Base-by-base conservation (phyloP, 1,140 invertebrate species). In the Drosophila setifemur region DNA sequence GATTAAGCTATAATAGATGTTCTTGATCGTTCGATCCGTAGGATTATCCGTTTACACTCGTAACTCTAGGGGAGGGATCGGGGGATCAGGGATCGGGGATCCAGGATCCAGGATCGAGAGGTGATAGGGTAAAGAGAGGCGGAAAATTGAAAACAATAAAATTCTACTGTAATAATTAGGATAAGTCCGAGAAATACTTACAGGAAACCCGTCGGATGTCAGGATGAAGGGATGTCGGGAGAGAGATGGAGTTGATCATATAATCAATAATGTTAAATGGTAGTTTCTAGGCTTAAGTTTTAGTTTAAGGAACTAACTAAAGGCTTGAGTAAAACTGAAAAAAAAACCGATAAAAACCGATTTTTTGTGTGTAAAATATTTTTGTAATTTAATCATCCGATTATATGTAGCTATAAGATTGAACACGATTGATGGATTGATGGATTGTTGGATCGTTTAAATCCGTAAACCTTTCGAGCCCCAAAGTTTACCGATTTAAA, bases 401-500 rank as follows among this genome's bases (percentile, higher is more conserved):
- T 39, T 68, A 70, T 57, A 61, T 47, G 33, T 52, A 78, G 69
- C 29, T 70, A 70, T 64, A 70, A 68, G 55, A 52, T 39, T 35
- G 18, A 16, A 43, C 47, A 73, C 58, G n/a, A n/a, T n/a, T n/a
- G n/a, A n/a, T n/a, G n/a, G n/a, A n/a, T n/a, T n/a, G n/a, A n/a
- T n/a, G n/a, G n/a, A n/a, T n/a, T n/a, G n/a, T n/a, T n/a, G n/a
- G n/a, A n/a, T 78, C 75, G 71, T 85, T 88, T 85, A 67, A 85
- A 88, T 88, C 71, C 54, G 85, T 88, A 88, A 88, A 85, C 85
- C 75, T 63, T 53, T 70, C 52, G 85, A 88, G 85, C 85, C 85
- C 85, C 83, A 76, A 75, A 53, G 85, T 81, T 88, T 88, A 77
- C 75, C 33, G 54, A 88, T 88, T 88, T 88, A 85, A 88, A 88